Evolutionary conservation across 2,113 vertebrate genomes (phyloP), one percentile per base, ranked within the genome.

Genomic region (Aix galericulata): DNA sequence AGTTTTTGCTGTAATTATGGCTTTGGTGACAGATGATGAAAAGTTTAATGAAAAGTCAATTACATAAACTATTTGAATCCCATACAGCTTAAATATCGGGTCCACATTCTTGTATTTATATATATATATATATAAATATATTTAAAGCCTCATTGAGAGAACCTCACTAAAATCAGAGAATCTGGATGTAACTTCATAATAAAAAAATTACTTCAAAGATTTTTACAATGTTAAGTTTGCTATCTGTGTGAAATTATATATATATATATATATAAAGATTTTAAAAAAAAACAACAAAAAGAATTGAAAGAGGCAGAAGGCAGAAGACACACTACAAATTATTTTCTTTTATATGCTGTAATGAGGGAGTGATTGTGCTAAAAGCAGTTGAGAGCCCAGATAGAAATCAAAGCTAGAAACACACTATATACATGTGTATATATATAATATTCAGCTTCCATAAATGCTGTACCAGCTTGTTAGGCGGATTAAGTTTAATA

Each of bases 1-100:
- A 94, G 38, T 72, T 94, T 94, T 97, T 11, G 0, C n/a, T 96
- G 91, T 95, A 95, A 94, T 97, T 93, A 82, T 67, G 74, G 27
- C 80, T 95, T 95, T 91, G 4, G 5, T 96, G 90, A 84, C 72
- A 91, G 77, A 79, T 82, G 68, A 96, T 72, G 60, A 93, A 86
- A 96, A 93, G 40, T 95, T 96, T 91, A 94, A 80, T 91, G 81
- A 71, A 95, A 93, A 93, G 42, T 55, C 36, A 90, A 86, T 96
- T 97, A 66, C 50, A 62, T 95, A 90, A 96, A 91, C 59, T 82
- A 44, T 78, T 88, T 93, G 75, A 92, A 73, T 85, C 64, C 94
- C 63, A 69, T 83, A 86, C 26, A 88, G 8, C 85, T 95, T 97
- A 94, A 93, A 96, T 97, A 94, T 72, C 80, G 64, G 62, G 23